phyloP scores from a whole-genome alignment of 53 echinoderm and acorn worm genomes.

The Echinometra lucunter region DNA sequence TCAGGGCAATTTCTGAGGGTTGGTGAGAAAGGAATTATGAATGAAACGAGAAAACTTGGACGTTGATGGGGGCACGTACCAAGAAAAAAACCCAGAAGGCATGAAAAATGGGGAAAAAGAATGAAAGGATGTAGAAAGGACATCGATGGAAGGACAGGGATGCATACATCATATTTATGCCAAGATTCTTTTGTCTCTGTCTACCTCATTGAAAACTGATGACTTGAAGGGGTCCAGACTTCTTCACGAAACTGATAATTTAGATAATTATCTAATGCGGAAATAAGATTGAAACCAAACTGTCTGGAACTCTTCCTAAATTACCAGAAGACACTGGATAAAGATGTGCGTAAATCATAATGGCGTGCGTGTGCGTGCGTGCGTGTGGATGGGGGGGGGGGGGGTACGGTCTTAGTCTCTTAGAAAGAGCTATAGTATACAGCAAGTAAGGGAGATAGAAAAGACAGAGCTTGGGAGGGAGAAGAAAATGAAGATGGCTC shows the following conservation, averaged over 20 bases:
- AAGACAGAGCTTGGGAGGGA: conserved; percentile 15
- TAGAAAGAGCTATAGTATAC: not conserved
- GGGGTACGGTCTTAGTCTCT: not conserved
- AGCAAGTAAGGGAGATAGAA: not conserved
- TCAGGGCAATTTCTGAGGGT: conserved; percentile 49
- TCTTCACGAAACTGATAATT: not conserved
- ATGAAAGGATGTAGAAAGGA: not conserved
- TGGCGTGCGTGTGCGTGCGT: not conserved
- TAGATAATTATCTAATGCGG: conserved; percentile 17
- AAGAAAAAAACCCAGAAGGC: not conserved
- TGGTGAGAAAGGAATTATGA: conserved; percentile 52
- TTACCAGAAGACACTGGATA: not conserved
- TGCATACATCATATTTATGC: not conserved
- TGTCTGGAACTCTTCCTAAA: conserved; percentile 33
- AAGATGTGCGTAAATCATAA: not conserved
- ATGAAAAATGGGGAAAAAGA: not conserved
- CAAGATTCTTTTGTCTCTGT: not conserved
- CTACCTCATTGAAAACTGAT: not conserved
- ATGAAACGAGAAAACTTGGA: conserved; percentile 4
- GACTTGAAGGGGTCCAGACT: not conserved
- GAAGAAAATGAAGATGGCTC: conserved; percentile 48
- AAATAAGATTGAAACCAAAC: conserved; percentile 31
- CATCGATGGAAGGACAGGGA: not conserved
- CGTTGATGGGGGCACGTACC: not conserved
- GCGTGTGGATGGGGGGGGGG: not conserved